These are phyloP conservation scores for Odontothrips loti DNA, from an alignment of 2,888 invertebrate genomes.

Conservation along the genomic window DNA sequence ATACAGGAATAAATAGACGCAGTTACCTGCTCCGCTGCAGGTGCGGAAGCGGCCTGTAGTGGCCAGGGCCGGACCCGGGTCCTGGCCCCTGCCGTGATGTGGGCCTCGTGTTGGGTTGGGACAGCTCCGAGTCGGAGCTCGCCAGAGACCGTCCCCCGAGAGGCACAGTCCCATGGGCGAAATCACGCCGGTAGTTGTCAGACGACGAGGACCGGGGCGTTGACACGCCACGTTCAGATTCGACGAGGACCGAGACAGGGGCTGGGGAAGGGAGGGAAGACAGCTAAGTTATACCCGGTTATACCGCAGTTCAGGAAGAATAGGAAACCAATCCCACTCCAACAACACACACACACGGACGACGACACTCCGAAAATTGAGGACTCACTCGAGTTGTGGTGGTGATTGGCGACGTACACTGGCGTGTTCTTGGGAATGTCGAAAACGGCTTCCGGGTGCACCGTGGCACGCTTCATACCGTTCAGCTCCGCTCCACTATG, in stretches of 20 bases:
- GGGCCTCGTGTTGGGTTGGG: constrained; percentile 47
- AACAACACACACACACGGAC: no score
- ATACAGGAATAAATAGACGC: neutral
- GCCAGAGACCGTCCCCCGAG: constrained; percentile 50
- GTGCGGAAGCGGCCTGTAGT: neutral
- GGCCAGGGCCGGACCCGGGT: constrained; percentile 32
- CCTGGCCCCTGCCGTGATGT: constrained; percentile 43
- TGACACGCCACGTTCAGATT: constrained; percentile 37
- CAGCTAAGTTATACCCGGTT: neutral
- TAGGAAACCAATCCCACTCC: neutral
- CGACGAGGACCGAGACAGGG: neutral
- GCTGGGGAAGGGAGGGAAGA: neutral
- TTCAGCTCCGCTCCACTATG: constrained; percentile 28
- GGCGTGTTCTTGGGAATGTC: constrained; percentile 53
- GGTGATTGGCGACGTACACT: constrained; percentile 39
- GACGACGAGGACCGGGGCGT: constrained; percentile 45
- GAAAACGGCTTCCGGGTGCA: constrained; percentile 57
- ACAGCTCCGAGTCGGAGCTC: constrained; percentile 55
- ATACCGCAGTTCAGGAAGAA: neutral
- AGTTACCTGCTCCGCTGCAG: constrained; percentile 9
- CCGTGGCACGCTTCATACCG: constrained; percentile 44
- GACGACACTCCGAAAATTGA: no score
- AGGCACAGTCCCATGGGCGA: constrained; percentile 59
- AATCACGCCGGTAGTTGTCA: constrained; percentile 69
- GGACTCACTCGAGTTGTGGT: neutral